A percentile compares a stretch with the other conserved stretches of the same genome.
These are phyloP conservation scores for Epizoanthus fatuus DNA, from an alignment of 92 coral and sea anemone genomes.

Conservation along the genomic window DNA sequence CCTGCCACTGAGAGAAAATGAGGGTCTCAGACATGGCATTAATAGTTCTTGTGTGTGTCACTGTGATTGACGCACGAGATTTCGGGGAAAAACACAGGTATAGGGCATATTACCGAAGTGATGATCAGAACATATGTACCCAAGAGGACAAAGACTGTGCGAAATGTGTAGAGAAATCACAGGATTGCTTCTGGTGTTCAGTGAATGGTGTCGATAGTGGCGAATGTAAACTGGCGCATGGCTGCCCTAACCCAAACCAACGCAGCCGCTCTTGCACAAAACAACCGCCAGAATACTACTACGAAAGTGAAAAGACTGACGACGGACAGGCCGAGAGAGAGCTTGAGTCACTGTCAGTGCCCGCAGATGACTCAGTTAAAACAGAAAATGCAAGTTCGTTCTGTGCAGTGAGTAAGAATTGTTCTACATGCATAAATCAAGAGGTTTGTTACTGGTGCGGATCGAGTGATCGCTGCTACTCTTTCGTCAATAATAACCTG, in stretches of 20 bases:
- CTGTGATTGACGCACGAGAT: conserved; percentile 12
- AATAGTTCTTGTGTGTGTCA: conserved; percentile 5
- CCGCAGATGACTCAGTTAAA: background rate
- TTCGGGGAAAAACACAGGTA: background rate
- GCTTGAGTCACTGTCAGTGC: background rate
- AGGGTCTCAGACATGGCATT: background rate
- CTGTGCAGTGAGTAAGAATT: conserved; percentile 29
- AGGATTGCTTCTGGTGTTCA: conserved; percentile 23
- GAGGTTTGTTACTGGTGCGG: conserved; percentile 30
- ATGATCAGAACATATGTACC: background rate
- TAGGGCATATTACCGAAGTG: background rate
- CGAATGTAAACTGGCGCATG: background rate
- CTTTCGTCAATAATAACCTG: conserved; percentile 9
- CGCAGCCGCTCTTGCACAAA: conserved; percentile 16
- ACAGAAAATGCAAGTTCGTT: conserved; percentile 37
- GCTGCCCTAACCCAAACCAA: background rate
- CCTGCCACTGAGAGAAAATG: background rate
- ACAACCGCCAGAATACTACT: background rate
- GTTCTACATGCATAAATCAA: conserved; percentile 16
- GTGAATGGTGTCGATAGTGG: background rate
- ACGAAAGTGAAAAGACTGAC: background rate
- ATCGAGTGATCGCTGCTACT: conserved; percentile 1
- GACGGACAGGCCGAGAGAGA: background rate
- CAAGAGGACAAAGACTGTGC: conserved; percentile 10
- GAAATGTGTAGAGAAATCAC: conserved; percentile 16